Evolutionary conservation across 2,113 vertebrate species (phyloP), one percentile per base, ranked within the genome.

Genomic region (Petrocephalus microphthalmus): DNA sequence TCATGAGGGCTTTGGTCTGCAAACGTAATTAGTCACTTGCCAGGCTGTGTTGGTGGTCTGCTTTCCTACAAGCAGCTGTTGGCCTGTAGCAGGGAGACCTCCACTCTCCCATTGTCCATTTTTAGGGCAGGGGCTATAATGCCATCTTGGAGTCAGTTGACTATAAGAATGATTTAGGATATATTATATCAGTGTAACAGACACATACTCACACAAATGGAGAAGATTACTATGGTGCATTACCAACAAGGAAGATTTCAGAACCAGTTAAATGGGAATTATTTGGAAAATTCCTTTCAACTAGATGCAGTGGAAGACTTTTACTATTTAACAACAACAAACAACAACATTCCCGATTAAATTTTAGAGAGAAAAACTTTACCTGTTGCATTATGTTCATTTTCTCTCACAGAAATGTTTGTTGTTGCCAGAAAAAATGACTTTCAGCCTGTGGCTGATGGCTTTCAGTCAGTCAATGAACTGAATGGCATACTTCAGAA

Each of bases 41-140:
- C 45, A 64, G 29, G 17, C 52, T 22, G 82, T 60, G 45, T 42
- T 88, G 87, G 64, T 88, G 87, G 87, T 82, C 87, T 82, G 19
- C n/a, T 82, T 53, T 82, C 47, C 67, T 88, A 20, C 71, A 78
- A 78, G 15, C 71, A 78, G 71, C 71, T 78, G 71, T 42, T 78
- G 19, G 33, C 15, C 29, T 19, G 5, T 42, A 78, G 13, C 29
- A 74, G 33, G n/a, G 25, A 67, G 11, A 5, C 60, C n/a, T 3
- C n/a, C 60, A 29, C 60, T 64, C n/a, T 64, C 60, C 10, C 25
- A 67, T 67, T 29, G 60, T 78, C 29, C 71, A 78, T 78, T 78
- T 74, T 67, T 67, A 67, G 60, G 60, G 15, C 29, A 7, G 33
- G 33, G 71, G 33, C 33, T 42, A 37, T 78, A 42, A 42, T 78